Evolutionary conservation across 2,888 invertebrate species (phyloP).

Genomic region (Archips xylosteana): DNA sequence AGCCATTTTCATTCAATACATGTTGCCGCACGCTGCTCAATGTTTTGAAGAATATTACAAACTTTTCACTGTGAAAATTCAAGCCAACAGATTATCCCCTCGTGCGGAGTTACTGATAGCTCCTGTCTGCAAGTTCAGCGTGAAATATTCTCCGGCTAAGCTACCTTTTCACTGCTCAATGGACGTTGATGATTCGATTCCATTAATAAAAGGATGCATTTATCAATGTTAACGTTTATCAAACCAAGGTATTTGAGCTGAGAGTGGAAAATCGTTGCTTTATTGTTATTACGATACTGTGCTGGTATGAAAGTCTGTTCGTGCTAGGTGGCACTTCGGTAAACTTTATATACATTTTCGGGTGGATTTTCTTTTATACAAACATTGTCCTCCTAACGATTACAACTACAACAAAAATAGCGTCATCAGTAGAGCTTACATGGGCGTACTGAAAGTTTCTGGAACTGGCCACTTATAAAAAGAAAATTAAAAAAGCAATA

Average conservation of each 20-base stretch:
- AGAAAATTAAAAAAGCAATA: too few species aligned
- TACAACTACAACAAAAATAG: too few species aligned
- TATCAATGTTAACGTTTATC: not conserved
- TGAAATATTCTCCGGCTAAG: not conserved
- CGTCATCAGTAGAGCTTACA: too few species aligned
- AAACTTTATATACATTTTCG: too few species aligned
- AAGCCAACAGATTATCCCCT: conserved; percentile 9
- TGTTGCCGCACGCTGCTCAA: not conserved
- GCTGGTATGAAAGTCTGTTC: too few species aligned
- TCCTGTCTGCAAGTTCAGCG: not conserved
- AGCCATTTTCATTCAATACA: not conserved
- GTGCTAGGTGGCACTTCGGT: too few species aligned
- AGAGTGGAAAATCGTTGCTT: not conserved
- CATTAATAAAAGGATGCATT: not conserved
- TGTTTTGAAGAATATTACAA: conserved; percentile 12
- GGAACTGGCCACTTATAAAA: too few species aligned
- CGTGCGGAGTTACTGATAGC: conserved; percentile 10
- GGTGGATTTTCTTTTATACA: too few species aligned
- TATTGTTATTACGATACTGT: not conserved
- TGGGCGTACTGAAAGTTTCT: too few species aligned
- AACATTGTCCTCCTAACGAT: too few species aligned
- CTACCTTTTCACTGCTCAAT: not conserved
- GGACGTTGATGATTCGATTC: conserved; percentile 1
- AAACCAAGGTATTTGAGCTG: not conserved
- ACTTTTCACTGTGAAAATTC: not conserved